Evolutionary conservation across 2,797 vertebrate genomes (phyloP).

Genomic region (Clarias laeviceps): DNA sequence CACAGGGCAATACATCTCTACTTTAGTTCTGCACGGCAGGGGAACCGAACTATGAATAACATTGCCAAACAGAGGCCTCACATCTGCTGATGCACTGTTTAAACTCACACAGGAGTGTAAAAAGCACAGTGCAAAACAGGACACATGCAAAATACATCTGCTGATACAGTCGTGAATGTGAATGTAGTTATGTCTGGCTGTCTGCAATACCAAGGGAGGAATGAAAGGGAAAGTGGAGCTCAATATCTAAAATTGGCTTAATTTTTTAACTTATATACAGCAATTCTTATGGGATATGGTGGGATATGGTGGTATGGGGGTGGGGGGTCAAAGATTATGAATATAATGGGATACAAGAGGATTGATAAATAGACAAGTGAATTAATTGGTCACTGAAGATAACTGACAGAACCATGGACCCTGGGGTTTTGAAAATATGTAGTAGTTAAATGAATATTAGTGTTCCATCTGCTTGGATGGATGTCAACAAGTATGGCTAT

Average conservation of each 20-base stretch:
- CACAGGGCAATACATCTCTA: constrained; percentile 35
- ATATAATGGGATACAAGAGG: neutral
- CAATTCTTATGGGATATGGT: neutral
- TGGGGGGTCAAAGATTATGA: neutral
- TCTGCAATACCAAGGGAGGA: neutral
- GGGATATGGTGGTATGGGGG: neutral
- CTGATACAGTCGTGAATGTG: neutral
- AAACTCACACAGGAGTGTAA: constrained; percentile 21
- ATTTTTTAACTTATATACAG: neutral
- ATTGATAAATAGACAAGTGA: neutral
- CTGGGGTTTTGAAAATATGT: constrained; percentile 33
- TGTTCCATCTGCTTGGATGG: constrained; percentile 28
- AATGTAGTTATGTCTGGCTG: neutral
- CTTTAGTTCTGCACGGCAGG: constrained; percentile 33
- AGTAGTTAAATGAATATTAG: constrained; percentile 40
- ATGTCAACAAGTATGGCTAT: constrained; percentile 7
- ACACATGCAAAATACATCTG: constrained; percentile 25
- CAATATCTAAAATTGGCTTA: neutral
- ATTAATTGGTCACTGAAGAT: constrained; percentile 1
- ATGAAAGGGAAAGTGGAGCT: neutral
- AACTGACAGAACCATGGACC: neutral
- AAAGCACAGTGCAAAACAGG: constrained; percentile 26
- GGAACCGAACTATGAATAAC: constrained; percentile 33
- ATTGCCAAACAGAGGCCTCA: constrained; percentile 33
- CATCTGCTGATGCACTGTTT: constrained; percentile 31